These are phyloP conservation scores for Liopterus haemorrhoidalis DNA, from an alignment of 2,888 invertebrate species.

Conservation along the genomic window DNA sequence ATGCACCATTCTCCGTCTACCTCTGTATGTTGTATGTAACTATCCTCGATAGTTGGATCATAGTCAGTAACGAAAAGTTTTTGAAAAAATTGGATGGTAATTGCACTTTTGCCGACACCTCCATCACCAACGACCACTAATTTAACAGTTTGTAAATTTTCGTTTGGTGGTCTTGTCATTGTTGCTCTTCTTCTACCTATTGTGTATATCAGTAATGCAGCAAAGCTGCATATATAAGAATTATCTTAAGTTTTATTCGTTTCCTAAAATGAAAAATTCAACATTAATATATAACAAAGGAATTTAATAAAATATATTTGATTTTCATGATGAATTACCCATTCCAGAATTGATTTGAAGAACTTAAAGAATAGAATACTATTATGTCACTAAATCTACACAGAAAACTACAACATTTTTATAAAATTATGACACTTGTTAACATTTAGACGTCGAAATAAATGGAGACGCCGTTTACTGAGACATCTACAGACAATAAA, in stretches of 20 bases:
- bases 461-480: no score
- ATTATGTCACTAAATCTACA: no score
- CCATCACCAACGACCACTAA: conserved; percentile 92
- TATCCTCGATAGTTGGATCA: conserved; percentile 94
- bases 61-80: conserved; percentile 92
- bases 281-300: background rate
- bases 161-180: conserved; percentile 66
- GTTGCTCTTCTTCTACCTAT: conserved; percentile 43
- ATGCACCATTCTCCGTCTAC: conserved; percentile 90
- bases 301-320: background rate
- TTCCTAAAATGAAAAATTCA: background rate
- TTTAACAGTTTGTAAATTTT: conserved; percentile 72
- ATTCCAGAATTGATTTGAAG: no score
- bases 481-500: no score
- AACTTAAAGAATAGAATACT: no score
- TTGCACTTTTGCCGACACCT: conserved; percentile 91
- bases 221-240: conserved; percentile 26
- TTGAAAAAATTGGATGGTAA: conserved; percentile 95
- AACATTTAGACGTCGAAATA: no score
- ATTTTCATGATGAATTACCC: no score
- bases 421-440: no score
- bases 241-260: conserved; percentile 3
- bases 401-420: no score
- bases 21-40: conserved; percentile 89
- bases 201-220: conserved; percentile 29